These are phyloP conservation scores for Netelia fuscicornis DNA, from an alignment of 2,888 invertebrate species.

Conservation along the genomic window DNA sequence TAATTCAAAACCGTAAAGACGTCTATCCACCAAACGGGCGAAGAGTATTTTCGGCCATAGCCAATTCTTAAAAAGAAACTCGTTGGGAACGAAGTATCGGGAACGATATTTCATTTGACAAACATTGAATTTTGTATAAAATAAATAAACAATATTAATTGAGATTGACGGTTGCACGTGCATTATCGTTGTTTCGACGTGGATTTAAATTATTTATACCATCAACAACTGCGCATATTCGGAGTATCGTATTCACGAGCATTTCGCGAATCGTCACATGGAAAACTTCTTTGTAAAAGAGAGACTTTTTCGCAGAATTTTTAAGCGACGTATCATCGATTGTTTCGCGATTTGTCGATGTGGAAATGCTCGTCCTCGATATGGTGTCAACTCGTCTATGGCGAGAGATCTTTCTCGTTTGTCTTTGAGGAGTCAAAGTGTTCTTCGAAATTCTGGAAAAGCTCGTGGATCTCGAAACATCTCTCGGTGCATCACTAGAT, in stretches of 20 bases:
- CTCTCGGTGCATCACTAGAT: conserved; percentile 14
- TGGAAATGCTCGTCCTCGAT: conserved; percentile 32
- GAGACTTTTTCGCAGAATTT: conserved; percentile 23
- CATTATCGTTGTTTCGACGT: not conserved
- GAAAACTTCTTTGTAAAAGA: conserved; percentile 73
- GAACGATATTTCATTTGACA: too few species aligned
- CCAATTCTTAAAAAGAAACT: conserved; percentile 1
- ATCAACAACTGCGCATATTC: conserved; percentile 73
- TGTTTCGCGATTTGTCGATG: conserved; percentile 9
- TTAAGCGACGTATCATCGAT: not conserved
- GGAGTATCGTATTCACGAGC: conserved; percentile 70
- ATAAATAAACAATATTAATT: conserved; percentile 30
- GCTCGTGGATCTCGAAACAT: conserved; percentile 36
- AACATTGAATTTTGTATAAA: conserved; percentile 15
- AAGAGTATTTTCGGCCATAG: conserved; percentile 72
- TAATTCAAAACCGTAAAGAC: conserved; percentile 71
- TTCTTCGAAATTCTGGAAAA: conserved; percentile 13
- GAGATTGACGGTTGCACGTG: not conserved
- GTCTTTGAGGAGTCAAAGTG: conserved; percentile 37
- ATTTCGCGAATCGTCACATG: conserved; percentile 72
- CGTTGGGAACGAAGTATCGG: too few species aligned
- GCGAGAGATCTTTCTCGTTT: conserved; percentile 11
- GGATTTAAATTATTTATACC: conserved; percentile 72
- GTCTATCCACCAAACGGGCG: conserved; percentile 69
- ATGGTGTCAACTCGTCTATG: conserved; percentile 24